phyloP scores from a whole-genome alignment of 2,888 invertebrate species.

The Tiphia femorata region DNA sequence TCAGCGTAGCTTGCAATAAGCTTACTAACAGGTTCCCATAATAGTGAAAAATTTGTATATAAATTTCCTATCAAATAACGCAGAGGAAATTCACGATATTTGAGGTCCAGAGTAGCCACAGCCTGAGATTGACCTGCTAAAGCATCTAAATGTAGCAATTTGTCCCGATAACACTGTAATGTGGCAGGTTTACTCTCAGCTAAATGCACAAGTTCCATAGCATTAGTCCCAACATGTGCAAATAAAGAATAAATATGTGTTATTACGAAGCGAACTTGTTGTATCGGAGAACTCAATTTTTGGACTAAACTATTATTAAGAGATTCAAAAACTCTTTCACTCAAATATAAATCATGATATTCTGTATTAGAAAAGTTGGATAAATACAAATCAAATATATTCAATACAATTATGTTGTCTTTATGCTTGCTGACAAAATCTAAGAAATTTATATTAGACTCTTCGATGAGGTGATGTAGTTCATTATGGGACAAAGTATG shows the following conservation, averaged over 20 bases:
- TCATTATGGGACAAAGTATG: slow-evolving; percentile 72
- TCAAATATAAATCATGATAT: slow-evolving; percentile 43
- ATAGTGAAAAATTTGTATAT: slow-evolving; percentile 87
- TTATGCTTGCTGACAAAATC: slow-evolving; percentile 44
- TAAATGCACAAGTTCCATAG: slow-evolving; percentile 66
- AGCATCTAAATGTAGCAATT: slow-evolving; percentile 81
- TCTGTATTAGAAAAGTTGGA: slow-evolving; percentile 47
- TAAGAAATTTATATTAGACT: slow-evolving; percentile 39
- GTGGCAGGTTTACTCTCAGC: slow-evolving; percentile 80
- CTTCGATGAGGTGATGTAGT: slow-evolving; percentile 67
- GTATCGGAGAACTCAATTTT: slow-evolving; percentile 56
- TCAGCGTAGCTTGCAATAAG: slow-evolving; percentile 82
- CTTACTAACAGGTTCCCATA: slow-evolving; percentile 88
- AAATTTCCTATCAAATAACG: slow-evolving; percentile 86
- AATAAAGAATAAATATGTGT: slow-evolving; percentile 82
- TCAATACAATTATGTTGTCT: slow-evolving; percentile 48
- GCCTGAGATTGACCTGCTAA: slow-evolving; percentile 71
- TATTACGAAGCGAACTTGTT: slow-evolving; percentile 76
- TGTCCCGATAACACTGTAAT: slow-evolving; percentile 85
- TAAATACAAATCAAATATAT: slow-evolving; percentile 53
- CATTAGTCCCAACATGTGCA: slow-evolving; percentile 71
- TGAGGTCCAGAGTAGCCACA: slow-evolving; percentile 71
- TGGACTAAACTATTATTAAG: slow-evolving; percentile 33
- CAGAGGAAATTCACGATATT: slow-evolving; percentile 77
- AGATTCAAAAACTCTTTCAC: slow-evolving; percentile 45